Evolutionary conservation across 2,888 invertebrate genomes (phyloP).

Genomic region (Heliconius ethilla): DNA sequence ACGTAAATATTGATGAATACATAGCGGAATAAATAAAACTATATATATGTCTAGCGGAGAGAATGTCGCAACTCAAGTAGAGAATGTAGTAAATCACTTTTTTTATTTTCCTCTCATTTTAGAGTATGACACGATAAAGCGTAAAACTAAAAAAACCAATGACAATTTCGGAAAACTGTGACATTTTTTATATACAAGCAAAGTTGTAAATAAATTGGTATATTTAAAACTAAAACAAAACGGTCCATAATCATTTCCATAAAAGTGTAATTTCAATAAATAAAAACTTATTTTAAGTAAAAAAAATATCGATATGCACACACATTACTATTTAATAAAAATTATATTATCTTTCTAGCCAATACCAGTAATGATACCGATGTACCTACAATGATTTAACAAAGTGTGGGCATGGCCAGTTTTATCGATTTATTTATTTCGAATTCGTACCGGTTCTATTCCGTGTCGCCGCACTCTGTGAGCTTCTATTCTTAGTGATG

Average conservation of each 20-base stretch:
- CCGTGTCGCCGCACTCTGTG: constrained; percentile 66
- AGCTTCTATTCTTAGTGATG: constrained; percentile 55
- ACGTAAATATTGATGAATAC: too few relatives aligned
- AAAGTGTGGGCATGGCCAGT: constrained; percentile 73
- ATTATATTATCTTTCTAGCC: constrained; percentile 76
- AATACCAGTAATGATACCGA: constrained; percentile 80
- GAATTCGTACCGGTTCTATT: constrained; percentile 66
- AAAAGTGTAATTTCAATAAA: background rate
- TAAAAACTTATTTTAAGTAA: background rate
- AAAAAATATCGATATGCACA: constrained; percentile 36
- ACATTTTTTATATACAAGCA: too few relatives aligned
- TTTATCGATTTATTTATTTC: constrained; percentile 67
- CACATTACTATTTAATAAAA: constrained; percentile 57
- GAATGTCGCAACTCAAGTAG: too few relatives aligned
- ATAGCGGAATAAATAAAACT: too few relatives aligned
- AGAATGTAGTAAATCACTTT: too few relatives aligned
- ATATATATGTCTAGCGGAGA: too few relatives aligned
- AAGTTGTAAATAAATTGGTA: background rate
- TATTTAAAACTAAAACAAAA: background rate
- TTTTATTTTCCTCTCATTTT: too few relatives aligned
- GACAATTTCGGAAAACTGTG: too few relatives aligned
- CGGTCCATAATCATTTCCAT: background rate
- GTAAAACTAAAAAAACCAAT: too few relatives aligned
- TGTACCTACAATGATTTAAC: constrained; percentile 72
- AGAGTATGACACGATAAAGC: too few relatives aligned